Percentiles rank a stretch among this genome's conserved stretches.
Conservation (phyloP, 2,113 vertebrate genomes). For the Oncorhynchus nerka region DNA sequence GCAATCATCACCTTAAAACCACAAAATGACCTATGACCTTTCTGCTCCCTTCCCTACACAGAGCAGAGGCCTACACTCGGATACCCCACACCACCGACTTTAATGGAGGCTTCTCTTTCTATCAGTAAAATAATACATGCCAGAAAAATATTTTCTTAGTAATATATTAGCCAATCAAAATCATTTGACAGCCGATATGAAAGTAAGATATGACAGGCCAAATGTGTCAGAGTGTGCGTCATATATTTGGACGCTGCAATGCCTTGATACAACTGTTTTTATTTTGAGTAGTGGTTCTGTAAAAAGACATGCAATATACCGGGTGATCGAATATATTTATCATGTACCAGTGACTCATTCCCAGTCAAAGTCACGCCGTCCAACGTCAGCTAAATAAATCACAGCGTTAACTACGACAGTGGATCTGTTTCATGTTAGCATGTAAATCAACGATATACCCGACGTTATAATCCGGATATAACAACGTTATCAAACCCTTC, state of each 20-base stretch:
- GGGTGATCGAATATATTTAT: background rate
- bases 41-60: background rate
- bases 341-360: background rate
- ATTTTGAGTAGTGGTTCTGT: background rate
- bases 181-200: background rate
- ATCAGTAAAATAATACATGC: constrained; percentile 17
- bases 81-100: background rate
- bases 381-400: constrained; percentile 32
- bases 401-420: constrained; percentile 21
- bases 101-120: background rate
- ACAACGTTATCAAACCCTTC: constrained; percentile 38
- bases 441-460: constrained; percentile 20
- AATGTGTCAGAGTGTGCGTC: background rate
- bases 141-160: background rate
- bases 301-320: background rate
- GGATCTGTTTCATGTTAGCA: constrained; percentile 43
- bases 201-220: background rate
- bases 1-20: background rate
- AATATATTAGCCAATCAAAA: background rate
- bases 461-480: constrained; percentile 24
- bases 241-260: background rate
- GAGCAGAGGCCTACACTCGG: background rate
- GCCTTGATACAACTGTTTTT: background rate
- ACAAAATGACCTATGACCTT: background rate
- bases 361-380: background rate